Evolutionary conservation across 2,113 vertebrate genomes (phyloP), one percentile per base, ranked within the genome.

Genomic region (Pogonocichla stellata): DNA sequence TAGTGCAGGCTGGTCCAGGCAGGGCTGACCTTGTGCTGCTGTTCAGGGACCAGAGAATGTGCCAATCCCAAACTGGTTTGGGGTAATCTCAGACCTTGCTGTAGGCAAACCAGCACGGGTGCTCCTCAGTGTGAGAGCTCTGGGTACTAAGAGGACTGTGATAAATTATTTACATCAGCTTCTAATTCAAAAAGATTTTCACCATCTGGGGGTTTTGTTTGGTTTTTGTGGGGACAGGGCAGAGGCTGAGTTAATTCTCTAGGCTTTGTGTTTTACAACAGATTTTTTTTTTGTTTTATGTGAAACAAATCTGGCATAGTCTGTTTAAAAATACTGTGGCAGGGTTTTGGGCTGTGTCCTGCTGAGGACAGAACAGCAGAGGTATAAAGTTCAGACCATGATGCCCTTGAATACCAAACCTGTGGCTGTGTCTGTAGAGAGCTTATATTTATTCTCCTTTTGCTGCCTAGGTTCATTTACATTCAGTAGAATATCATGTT

Each of bases 401-500:
- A 19, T 90, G 91, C 25, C 92, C 85, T 95, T 96, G 66, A 80
- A 24, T 73, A 43, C 61, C 3, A 3, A 51, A 86, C 38, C 48
- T 38, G 28, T 74, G 83, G 13, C 67, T 80, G 1, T 48, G 29
- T 88, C 90, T 94, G 60, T 61, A 92, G 85, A 72, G 38, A 67
- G 48, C 33, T 69, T 58, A 58, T 53, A 58, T 73, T 80, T 89
- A 71, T 87, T 94, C 62, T 82, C 31, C 62, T 95, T 90, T 69
- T 89, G 53, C 70, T 91, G 58, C 83, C 80, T 43, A 43, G 51
- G 38, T 82, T 96, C 48, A 80, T 81, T 94, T 87, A 31, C 58
- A 54, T 95, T 90, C 89, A 71, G 65, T 58, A 43, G 61, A 67
- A 83, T 80, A 88, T 78, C 40, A 19, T 48, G 43, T 86, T 90